These are phyloP conservation scores for Fratercula arctica DNA, from an alignment of 2,797 vertebrate genomes.

Conservation along the genomic window DNA sequence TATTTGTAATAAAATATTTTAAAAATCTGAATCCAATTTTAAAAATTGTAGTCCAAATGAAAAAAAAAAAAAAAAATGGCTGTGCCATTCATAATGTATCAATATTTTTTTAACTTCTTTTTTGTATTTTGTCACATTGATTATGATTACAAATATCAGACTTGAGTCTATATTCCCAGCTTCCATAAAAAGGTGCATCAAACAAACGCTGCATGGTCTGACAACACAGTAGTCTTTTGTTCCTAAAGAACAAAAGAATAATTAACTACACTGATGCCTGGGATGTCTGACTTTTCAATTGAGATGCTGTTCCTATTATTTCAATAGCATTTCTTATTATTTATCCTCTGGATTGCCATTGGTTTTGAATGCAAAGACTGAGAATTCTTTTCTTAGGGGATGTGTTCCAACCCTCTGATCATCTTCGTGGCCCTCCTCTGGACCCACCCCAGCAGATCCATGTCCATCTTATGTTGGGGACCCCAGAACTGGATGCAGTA, in stretches of 20 bases:
- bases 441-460: not conserved
- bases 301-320: constrained; percentile 48
- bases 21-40: not conserved
- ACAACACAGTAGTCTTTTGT: constrained; percentile 40
- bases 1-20: not conserved
- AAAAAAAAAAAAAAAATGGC: not conserved
- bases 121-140: constrained; percentile 5
- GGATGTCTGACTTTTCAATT: constrained; percentile 31
- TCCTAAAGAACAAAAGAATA: constrained; percentile 68
- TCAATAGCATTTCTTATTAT: not conserved
- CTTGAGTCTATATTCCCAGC: constrained; percentile 24
- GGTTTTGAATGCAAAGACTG: not conserved
- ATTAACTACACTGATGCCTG: constrained; percentile 29
- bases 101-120: not conserved
- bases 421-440: not conserved
- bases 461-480: not conserved
- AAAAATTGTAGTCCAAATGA: not conserved
- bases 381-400: not conserved
- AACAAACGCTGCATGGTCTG: constrained; percentile 1
- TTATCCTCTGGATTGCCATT: not conserved
- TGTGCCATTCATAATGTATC: not conserved
- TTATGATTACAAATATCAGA: constrained; percentile 32
- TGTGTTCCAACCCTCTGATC: not conserved
- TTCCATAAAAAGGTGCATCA: constrained; percentile 15
- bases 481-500: not conserved